These are phyloP conservation scores for Megalopta genalis DNA, from an alignment of 1,140 invertebrate genomes.

Conservation along the genomic window DNA sequence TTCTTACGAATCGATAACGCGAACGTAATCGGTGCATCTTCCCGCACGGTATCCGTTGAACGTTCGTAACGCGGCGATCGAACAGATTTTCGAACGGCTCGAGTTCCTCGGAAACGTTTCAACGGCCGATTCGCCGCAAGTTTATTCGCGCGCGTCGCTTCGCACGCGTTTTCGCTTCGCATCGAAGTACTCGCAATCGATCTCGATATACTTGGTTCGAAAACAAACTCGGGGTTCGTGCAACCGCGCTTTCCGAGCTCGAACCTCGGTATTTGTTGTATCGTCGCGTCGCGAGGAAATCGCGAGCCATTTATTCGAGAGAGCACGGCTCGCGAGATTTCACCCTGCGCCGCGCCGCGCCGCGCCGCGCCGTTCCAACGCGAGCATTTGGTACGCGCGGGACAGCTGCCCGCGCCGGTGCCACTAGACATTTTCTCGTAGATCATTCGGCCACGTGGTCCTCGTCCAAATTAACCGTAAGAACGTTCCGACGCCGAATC, in stretches of 20 bases:
- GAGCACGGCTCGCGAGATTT: background rate
- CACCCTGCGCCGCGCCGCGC: background rate
- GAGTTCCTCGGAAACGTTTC: too few relatives aligned
- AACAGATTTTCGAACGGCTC: too few relatives aligned
- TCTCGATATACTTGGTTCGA: too few relatives aligned
- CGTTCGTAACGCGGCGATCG: too few relatives aligned
- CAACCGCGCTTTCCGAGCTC: background rate
- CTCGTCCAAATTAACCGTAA: conserved; percentile 25
- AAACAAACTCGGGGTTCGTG: background rate
- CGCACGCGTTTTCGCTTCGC: too few relatives aligned
- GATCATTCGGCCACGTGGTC: conserved; percentile 39
- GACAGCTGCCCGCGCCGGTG: background rate
- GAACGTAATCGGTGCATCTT: too few relatives aligned
- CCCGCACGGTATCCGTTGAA: too few relatives aligned
- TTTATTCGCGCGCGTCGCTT: too few relatives aligned
- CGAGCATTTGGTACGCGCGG: conserved; percentile 12
- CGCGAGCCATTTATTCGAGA: background rate
- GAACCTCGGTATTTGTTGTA: background rate
- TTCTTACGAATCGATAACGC: too few relatives aligned
- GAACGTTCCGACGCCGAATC: conserved; percentile 3
- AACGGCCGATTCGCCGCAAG: too few relatives aligned
- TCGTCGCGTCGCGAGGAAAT: background rate
- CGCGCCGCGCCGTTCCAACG: background rate
- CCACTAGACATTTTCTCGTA: conserved; percentile 25
- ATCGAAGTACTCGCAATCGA: too few relatives aligned